Base-by-base conservation (phyloP, 2,888 invertebrate species). In the Periphyllus acericola region DNA sequence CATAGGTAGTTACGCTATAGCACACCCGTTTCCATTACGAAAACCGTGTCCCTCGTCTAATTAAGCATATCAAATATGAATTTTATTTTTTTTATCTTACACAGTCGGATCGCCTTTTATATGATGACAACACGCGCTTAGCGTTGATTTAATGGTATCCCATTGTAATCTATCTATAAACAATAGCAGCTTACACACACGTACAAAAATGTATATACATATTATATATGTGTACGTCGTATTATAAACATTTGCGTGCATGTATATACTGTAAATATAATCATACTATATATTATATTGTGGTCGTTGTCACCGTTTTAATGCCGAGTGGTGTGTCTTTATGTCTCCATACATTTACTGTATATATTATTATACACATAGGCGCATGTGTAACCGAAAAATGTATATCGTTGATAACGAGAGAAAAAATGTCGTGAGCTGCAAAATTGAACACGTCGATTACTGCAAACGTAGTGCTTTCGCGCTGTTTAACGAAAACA, bases 141-240 rank as follows among this genome's bases (percentile, higher is more conserved):
- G 40, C 46, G 14, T 52, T 46, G 11, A 82, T 46, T 71, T 1
- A 71, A 82, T 81, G n/a, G 21, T 40, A 68, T 68, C 46, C 52
- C 71, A 82, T 46, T 83, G 71, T 72, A 52, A 83, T 83, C 32
- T n/a, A 72, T 72, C 72, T n/a, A 82, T 72, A 55, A 74, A 74
- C 55, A 83, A 55, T 83, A 60, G 60, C 36, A 36, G 36, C 29
- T 74, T 34, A 32, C 74, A 74, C 52, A 55, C 72, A 74, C 1
- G 14, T 46, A 46, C 14, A 46, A 14, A 40, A 9, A 68, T 46
- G n/a, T 17, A 79, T 29, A 32, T 55, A 55, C 14, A 52, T n/a
- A n/a, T n/a, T n/a, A n/a, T n/a, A n/a, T n/a, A n/a, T n/a, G n/a
- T n/a, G n/a, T n/a, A n/a, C n/a, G n/a, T n/a, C n/a, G n/a, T n/a